Evolutionary conservation across 2,888 invertebrate genomes (phyloP).

Genomic region (Torymus auratus): DNA sequence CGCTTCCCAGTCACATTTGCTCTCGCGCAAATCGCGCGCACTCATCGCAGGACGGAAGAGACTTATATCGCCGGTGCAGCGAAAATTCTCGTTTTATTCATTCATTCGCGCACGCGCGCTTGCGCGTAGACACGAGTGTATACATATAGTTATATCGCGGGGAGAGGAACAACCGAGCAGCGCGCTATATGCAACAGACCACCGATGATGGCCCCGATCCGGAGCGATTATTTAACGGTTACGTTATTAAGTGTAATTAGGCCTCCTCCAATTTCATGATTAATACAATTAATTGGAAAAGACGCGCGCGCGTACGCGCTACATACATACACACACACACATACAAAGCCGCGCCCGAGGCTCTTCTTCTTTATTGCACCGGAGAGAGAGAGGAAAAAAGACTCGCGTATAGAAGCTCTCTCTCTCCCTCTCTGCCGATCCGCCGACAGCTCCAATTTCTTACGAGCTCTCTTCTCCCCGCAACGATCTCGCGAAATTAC

Average conservation of each 20-base stretch:
- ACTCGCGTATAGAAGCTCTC: not conserved
- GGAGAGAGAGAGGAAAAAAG: not conserved
- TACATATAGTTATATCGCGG: too few relatives aligned
- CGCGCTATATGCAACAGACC: slow-evolving; percentile 59
- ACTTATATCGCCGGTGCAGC: slow-evolving; percentile 8
- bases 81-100: not conserved
- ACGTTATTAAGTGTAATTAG: slow-evolving; percentile 76
- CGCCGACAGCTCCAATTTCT: not conserved
- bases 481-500: not conserved
- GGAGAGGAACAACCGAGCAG: slow-evolving; percentile 42
- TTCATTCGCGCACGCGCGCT: not conserved
- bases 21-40: not conserved
- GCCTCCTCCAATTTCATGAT: slow-evolving; percentile 75
- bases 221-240: slow-evolving; percentile 76
- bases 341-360: not conserved
- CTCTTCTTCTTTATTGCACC: slow-evolving; percentile 1
- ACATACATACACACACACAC: not conserved
- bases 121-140: not conserved
- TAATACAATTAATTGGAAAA: slow-evolving; percentile 77
- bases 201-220: slow-evolving; percentile 72
- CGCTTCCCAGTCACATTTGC: not conserved
- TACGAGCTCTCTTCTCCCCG: not conserved
- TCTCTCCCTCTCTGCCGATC: not conserved
- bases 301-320: slow-evolving; percentile 46
- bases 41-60: slow-evolving; percentile 41